Base-by-base conservation (phyloP, 2,113 vertebrate genomes). In the Scomber colias region DNA sequence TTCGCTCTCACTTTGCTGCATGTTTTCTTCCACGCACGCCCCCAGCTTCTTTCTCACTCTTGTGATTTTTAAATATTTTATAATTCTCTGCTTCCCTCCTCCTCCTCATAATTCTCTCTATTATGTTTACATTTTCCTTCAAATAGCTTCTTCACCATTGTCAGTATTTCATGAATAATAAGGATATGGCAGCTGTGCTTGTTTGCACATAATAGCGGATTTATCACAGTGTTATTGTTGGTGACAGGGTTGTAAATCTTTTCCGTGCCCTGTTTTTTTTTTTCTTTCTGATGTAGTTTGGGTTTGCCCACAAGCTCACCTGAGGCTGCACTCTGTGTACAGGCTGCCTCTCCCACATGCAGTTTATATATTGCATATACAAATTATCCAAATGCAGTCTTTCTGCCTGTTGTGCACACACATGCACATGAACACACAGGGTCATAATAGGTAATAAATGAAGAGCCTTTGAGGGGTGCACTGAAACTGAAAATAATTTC, bases 401-500 rank as follows among this genome's bases (percentile, higher is more conserved):
- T 46, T 62, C 74, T 15, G 51, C 75, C 63, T 50, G 56, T 2
- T 54, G 31, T 53, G 3, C 63, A 61, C 55, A 61, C 44, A 63
- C 60, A 24, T 35, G 21, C 31, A 66, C 71, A 54, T 5, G 16
- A 59, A 30, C 21, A 9, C 44, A 54, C 75, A 16, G 77, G 78
- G 78, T 88, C 79, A 79, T 82, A 81, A 75, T 75, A 80, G 84
- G 77, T 85, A 86, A 90, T 89, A 79, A 90, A 91, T 83, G 86
- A 76, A 71, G 54, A 84, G 81, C 72, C 84, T 92, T 64, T 80
- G 62, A 84, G 79, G 88, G 85, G 84, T 67, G 81, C 87, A 75
- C 71, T 90, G 87, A 88, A 87, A 92, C 81, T 85, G 86, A 93
- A 94, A 92, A 92, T 91, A 85, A 92, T 94, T 94, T 92, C 64